A percentile compares a stretch with the other conserved stretches of the same genome.
Evolutionary conservation across 1,140 invertebrate species (phyloP).

Genomic region (Neuroterus valhalla): DNA sequence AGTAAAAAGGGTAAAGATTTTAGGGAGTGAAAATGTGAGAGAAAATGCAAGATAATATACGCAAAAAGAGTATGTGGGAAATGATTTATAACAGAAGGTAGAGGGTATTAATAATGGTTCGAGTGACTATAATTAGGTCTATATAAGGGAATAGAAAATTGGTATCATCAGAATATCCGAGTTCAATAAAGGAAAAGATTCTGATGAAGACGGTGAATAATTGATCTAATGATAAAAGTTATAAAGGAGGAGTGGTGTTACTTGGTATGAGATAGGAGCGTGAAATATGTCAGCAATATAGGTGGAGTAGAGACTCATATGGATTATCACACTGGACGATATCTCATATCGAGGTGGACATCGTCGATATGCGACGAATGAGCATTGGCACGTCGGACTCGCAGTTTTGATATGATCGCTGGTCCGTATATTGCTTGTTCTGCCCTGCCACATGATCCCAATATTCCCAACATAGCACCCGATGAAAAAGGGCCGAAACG

Average conservation of each 20-base stretch:
- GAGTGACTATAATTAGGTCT: too few relatives aligned
- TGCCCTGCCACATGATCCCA: slow-evolving; percentile 59
- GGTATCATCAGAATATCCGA: neutral
- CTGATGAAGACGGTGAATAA: neutral
- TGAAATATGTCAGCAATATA: slow-evolving; percentile 74
- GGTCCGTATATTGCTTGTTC: slow-evolving; percentile 68
- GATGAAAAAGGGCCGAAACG: slow-evolving; percentile 33
- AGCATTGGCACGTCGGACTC: slow-evolving; percentile 66
- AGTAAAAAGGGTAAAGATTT: too few relatives aligned
- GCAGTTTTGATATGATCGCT: slow-evolving; percentile 63
- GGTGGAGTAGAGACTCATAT: slow-evolving; percentile 65
- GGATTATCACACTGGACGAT: slow-evolving; percentile 69
- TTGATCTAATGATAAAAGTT: slow-evolving; percentile 24
- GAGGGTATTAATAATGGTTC: too few relatives aligned
- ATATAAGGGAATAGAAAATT: too few relatives aligned
- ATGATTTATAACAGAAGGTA: too few relatives aligned
- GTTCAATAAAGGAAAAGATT: neutral
- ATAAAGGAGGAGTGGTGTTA: slow-evolving; percentile 57
- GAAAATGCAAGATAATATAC: too few relatives aligned
- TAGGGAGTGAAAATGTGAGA: too few relatives aligned
- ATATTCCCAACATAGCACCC: slow-evolving; percentile 62
- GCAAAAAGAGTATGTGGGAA: too few relatives aligned
- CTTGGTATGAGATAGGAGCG: slow-evolving; percentile 66
- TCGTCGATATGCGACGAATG: slow-evolving; percentile 75
- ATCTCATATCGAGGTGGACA: slow-evolving; percentile 74